Base-by-base conservation (phyloP, 2,113 vertebrate genomes). In the Lamprotornis superbus region DNA sequence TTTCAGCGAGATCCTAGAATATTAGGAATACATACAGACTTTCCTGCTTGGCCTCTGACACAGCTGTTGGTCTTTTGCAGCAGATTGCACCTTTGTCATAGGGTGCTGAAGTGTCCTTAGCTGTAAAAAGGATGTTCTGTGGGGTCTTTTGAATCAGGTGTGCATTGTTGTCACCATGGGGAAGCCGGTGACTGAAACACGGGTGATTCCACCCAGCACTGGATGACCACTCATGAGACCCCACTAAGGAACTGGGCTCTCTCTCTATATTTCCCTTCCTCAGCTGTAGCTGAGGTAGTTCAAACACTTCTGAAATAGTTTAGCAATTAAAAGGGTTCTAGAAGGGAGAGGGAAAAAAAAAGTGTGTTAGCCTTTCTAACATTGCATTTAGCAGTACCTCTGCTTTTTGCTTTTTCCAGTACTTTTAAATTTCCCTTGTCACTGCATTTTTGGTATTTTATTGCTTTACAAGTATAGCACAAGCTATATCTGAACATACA, bases 181-280 rank as follows among this genome's bases (percentile, higher is more conserved):
- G 28, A 9, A 47, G 25, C 12, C 0, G 0, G 21, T 42, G 40
- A 42, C 14, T 1, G 2, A 44, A 42, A 39, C 24, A 59, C 13
- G 15, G 60, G 33, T 44, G 39, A 37, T n/a, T 75, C 35, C 39
- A 52, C 35, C 22, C 27, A 68, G 65, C 20, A 7, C 0, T 10
- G 13, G 19, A 25, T 37, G 24, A 42, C 14, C 1, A 0, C 20
- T 78, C 9, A 7, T 4, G 16, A 63, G 12, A 75, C 11, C 27
- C 27, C 60, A 39, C 30, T 10, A 21, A 39, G 0, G 0, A 81
- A 25, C 0, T 5, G 12, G 24, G 30, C 20, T 57, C 37, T 31
- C 22, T 9, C 11, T 76, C n/a, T 8, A 1, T 16, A 2, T 53
- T 28, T 61, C 37, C 22, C n/a, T 60, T 55, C 60, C 65, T 84